Evolutionary conservation across 2,113 vertebrate genomes (phyloP).

Genomic region (Callionymus lyra): DNA sequence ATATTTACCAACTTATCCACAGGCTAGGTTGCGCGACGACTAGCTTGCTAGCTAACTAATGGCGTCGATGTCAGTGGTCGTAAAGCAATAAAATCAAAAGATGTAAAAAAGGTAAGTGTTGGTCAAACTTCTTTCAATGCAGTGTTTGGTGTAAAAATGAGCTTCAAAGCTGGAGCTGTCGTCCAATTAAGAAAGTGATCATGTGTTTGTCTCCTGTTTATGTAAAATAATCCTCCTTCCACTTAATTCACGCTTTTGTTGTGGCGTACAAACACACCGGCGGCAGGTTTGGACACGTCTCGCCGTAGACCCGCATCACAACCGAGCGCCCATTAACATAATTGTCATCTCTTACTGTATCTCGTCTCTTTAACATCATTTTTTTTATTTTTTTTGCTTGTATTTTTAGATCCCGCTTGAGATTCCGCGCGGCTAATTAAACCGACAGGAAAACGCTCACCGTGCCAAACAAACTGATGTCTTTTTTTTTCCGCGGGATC

Average conservation of each 20-base stretch:
- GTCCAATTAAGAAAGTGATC: no score
- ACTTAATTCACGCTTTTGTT: conserved; percentile 33
- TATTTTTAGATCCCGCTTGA: conserved; percentile 64
- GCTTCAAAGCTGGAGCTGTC: no score
- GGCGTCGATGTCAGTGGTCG: no score
- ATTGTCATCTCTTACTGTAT: conserved; percentile 63
- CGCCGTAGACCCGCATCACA: conserved; percentile 45
- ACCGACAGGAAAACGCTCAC: conserved; percentile 44
- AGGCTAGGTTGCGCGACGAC: no score
- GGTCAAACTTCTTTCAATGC: no score
- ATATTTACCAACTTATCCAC: no score
- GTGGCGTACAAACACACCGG: conserved; percentile 4
- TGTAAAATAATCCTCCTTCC: conserved; percentile 46
- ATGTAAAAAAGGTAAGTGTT: no score
- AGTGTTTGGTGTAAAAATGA: no score
- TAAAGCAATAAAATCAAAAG: no score
- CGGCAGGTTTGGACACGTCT: conserved; percentile 48
- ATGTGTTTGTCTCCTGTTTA: no score
- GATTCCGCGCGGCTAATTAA: conserved; percentile 56
- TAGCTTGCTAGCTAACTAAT: no score
- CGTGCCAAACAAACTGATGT: conserved; percentile 44
- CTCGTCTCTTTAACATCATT: conserved; percentile 62
- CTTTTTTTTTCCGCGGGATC: conserved; percentile 42
- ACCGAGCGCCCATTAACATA: conserved; percentile 55
- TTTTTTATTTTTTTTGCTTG: conserved; percentile 47